Evolutionary conservation across 2,888 invertebrate genomes (phyloP).

Genomic region (Chrysina gloriosa): DNA sequence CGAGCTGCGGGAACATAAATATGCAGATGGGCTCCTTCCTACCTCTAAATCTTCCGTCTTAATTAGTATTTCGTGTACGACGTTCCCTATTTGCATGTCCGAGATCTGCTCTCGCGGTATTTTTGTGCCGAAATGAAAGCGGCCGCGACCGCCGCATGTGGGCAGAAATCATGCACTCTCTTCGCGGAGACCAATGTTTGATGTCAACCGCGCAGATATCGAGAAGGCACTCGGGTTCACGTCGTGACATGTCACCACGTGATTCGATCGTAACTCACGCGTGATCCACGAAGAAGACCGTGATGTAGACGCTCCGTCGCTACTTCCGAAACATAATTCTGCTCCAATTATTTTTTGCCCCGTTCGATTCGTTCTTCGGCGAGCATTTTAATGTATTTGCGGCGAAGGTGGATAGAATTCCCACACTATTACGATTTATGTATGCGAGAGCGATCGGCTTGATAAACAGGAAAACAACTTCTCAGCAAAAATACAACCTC

Average conservation of each 20-base stretch:
- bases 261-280: slow-evolving; percentile 59
- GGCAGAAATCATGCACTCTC: slow-evolving; percentile 58
- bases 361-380: no score
- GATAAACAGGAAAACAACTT: no score
- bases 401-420: no score
- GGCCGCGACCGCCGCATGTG: slow-evolving; percentile 49
- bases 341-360: slow-evolving; percentile 20
- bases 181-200: slow-evolving; percentile 56
- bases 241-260: slow-evolving; percentile 61
- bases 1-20: no score
- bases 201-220: slow-evolving; percentile 60
- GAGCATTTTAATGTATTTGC: no score
- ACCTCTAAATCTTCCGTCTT: slow-evolving; percentile 2
- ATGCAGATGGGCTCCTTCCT: no score
- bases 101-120: not conserved
- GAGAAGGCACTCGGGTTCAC: slow-evolving; percentile 53
- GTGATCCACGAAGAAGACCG: slow-evolving; percentile 58
- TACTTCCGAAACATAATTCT: slow-evolving; percentile 44
- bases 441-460: no score
- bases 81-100: slow-evolving; percentile 16
- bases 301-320: slow-evolving; percentile 35
- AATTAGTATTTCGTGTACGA: slow-evolving; percentile 19
- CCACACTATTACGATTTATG: no score
- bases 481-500: no score
- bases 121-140: slow-evolving; percentile 15